Conservation (phyloP, 1,140 invertebrate genomes). For the Eulimnadia texana region DNA sequence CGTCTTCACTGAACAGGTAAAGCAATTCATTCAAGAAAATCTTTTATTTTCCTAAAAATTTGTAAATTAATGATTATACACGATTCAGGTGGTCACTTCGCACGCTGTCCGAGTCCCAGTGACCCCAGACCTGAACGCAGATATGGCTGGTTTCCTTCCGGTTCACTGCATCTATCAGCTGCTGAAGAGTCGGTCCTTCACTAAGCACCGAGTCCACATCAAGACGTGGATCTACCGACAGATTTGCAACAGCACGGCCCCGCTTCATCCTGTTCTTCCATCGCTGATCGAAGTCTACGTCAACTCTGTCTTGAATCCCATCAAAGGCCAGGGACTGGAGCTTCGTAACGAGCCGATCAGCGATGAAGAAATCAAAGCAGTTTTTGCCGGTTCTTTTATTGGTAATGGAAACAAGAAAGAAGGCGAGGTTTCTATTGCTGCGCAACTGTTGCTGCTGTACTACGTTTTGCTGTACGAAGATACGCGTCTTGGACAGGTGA, state of each 20-base stretch:
- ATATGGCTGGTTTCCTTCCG: slow-evolving; percentile 80
- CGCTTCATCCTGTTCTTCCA: slow-evolving; percentile 82
- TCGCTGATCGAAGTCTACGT: slow-evolving; percentile 91
- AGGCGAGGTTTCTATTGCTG: slow-evolving; percentile 40
- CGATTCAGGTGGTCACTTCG: slow-evolving; percentile 66
- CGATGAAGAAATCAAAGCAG: slow-evolving; percentile 71
- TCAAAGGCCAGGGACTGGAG: slow-evolving; percentile 33
- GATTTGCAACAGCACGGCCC: slow-evolving; percentile 67
- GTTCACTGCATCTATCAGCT: slow-evolving; percentile 95
- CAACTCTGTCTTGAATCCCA: slow-evolving; percentile 71
- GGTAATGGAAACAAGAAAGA: slow-evolving; percentile 35
- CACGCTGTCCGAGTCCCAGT: slow-evolving; percentile 93
- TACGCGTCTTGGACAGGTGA: slow-evolving; percentile 62
- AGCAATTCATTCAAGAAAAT: neutral
- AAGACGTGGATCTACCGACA: slow-evolving; percentile 92
- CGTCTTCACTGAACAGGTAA: slow-evolving; percentile 89
- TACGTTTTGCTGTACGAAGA: slow-evolving; percentile 90
- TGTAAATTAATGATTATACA: neutral
- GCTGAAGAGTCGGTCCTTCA: slow-evolving; percentile 84
- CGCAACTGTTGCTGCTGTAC: slow-evolving; percentile 79
- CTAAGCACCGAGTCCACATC: slow-evolving; percentile 86
- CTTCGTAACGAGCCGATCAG: slow-evolving; percentile 81
- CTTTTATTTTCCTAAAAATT: neutral
- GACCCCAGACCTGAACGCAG: slow-evolving; percentile 72
- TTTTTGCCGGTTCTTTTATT: slow-evolving; percentile 54